Evolutionary conservation across 2,113 vertebrate species (phyloP), one percentile per base, ranked within the genome.

Genomic region (Alosa alosa): DNA sequence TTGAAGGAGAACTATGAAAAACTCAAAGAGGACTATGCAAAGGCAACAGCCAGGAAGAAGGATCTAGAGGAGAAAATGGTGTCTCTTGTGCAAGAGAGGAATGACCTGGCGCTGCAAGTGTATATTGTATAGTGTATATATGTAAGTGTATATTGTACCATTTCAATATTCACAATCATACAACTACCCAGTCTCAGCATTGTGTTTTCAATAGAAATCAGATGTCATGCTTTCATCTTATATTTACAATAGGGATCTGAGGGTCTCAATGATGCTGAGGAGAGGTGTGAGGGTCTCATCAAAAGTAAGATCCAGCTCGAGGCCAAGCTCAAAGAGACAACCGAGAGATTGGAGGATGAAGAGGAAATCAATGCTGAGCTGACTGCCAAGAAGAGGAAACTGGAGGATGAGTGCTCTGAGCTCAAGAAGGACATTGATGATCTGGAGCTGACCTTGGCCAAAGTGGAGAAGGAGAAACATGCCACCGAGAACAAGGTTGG

Each of bases 371-470:
- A 93, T 84, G 91, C 91, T 78, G 92, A 94, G 89, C 88, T 95
- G 50, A 96, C 95, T 0, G 94, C 94, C 90, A 95, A 95, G 90
- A 96, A 95, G 90, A 95, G 92, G 83, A 96, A 96, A 85, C 92
- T 96, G 88, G 95, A 96, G 55, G 96, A 96, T 1, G 96, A 96
- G 86, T 96, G 95, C 50, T 95, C 95, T 83, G 95, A 96, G 52
- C 91, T 96, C 11, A 96, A 96, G 92, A 96, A 96, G 86, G 96
- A 96, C 44, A 96, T 95, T 1, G 95, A 96, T 84, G 95, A 96
- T 86, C 91, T 96, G 64, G 95, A 96, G 88, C 88, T 96, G 47
- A 96, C 95, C 0, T 87, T 96, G 89, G 94, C 95, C 89, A 96
- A 95, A 87, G 95, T 95, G 13, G 95, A 96, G 52, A 95, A 94